A percentile compares a stretch with the other conserved stretches of the same genome.
phyloP scores from a whole-genome alignment of 2,888 invertebrate genomes.

The Subacronicta megacephala region DNA sequence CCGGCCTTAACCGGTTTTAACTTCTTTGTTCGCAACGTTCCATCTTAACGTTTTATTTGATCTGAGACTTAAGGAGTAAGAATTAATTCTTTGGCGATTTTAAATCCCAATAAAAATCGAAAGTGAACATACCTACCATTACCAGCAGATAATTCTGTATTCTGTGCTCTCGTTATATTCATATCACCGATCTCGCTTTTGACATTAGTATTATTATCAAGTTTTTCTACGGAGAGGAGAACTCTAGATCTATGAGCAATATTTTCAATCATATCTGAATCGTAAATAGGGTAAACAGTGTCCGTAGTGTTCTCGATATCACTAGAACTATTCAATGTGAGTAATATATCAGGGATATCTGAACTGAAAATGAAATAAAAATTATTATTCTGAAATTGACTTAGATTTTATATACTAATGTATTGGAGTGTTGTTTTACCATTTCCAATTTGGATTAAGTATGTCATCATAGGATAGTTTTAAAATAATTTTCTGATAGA shows the following conservation, averaged over 20 bases:
- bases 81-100: too few relatives aligned
- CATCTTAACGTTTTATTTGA: too few relatives aligned
- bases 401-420: not conserved
- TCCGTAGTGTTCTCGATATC: conserved; percentile 18
- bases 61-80: too few relatives aligned
- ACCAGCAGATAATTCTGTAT: conserved; percentile 7
- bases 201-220: conserved; percentile 32
- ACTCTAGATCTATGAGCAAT: conserved; percentile 74
- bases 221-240: conserved; percentile 64
- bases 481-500: too few relatives aligned
- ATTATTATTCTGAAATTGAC: not conserved
- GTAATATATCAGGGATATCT: conserved; percentile 5
- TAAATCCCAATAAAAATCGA: conserved; percentile 1
- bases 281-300: conserved; percentile 61
- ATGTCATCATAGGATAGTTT: too few relatives aligned
- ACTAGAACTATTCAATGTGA: conserved; percentile 2
- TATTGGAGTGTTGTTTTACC: too few relatives aligned
- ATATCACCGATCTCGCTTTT: not conserved
- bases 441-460: too few relatives aligned
- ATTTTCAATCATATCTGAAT: conserved; percentile 71
- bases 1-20: too few relatives aligned
- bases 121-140: conserved; percentile 49
- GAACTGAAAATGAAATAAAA: conserved; percentile 35
- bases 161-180: conserved; percentile 9
- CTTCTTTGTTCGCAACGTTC: too few relatives aligned